Evolutionary conservation across 2,797 vertebrate species (phyloP).

Genomic region (Oreochromis mossambicus): DNA sequence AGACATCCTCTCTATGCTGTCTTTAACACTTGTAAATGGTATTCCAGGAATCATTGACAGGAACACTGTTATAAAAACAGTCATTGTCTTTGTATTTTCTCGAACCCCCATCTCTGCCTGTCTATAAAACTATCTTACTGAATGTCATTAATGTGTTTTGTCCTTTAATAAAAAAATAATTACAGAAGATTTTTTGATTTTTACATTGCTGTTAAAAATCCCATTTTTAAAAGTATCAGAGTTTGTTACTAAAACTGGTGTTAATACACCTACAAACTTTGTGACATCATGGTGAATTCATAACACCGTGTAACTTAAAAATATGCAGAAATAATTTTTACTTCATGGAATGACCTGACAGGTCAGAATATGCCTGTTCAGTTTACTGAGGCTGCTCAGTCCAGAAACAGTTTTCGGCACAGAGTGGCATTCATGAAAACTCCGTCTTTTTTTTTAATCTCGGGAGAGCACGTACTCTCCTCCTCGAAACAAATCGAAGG

Average conservation of each 20-base stretch:
- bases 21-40: not conserved
- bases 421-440: not conserved
- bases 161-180: not conserved
- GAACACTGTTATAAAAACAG: not conserved
- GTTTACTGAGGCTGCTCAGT: not conserved
- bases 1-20: not conserved
- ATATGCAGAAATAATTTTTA: not conserved
- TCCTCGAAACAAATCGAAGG: not conserved
- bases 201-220: not conserved
- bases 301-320: not conserved
- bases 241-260: not conserved
- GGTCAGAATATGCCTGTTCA: not conserved
- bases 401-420: not conserved
- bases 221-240: not conserved
- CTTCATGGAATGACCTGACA: not conserved
- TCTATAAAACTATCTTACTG: not conserved
- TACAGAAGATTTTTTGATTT: not conserved
- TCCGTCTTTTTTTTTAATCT: not conserved
- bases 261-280: not conserved
- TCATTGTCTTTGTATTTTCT: not conserved
- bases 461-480: not conserved
- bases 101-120: not conserved
- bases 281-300: not conserved
- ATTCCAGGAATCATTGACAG: not conserved
- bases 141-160: not conserved